Base-by-base conservation (phyloP, 2,797 vertebrate genomes). In the Jordanella pulchra region DNA sequence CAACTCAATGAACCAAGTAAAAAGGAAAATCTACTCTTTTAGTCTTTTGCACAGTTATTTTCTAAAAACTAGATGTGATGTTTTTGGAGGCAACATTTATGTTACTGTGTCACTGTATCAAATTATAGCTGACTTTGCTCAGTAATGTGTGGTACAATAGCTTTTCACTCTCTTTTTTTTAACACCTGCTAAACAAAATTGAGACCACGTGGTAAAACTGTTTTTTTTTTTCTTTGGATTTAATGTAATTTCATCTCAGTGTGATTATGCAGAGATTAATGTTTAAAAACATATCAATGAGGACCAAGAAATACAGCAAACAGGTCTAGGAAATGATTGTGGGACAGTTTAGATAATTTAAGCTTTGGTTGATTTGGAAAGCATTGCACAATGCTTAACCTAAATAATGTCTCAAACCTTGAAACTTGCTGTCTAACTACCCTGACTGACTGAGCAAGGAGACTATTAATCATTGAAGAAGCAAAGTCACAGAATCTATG, bases 91-190 rank as follows among this genome's bases (percentile, higher is more conserved):
- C 87, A 80, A 87, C 73, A 50, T 50, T 21, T 86, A 72, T 89
- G 86, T 85, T 82, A 88, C 86, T 88, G 80, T 91, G 90, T 91
- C 82, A 91, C 79, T 81, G 87, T 90, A 85, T 85, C 82, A 84
- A 64, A 65, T 65, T 79, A 76, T 48, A 69, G 66, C 17, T 65
- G 60, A 12, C 54, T 75, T 72, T 81, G 44, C 44, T 32, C 60
- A 27, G 12, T 51, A 47, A 30, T 28, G 21, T 63, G 67, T 35
- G 10, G 27, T 3, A 18, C 66, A 17, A 50, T 72, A 51, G 48
- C 64, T 77, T 44, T 67, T 27, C 44, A 63, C 21, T 12, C 4
- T n/a, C n/a, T n/a, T n/a, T n/a, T n/a, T n/a, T n/a, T n/a, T n/a
- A n/a, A n/a, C n/a, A n/a, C n/a, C n/a, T n/a, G n/a, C n/a, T n/a